A percentile compares a stretch with the other conserved stretches of the same genome.
Conservation (phyloP, 2,113 vertebrate genomes). For the Tachysurus fulvidraco region DNA sequence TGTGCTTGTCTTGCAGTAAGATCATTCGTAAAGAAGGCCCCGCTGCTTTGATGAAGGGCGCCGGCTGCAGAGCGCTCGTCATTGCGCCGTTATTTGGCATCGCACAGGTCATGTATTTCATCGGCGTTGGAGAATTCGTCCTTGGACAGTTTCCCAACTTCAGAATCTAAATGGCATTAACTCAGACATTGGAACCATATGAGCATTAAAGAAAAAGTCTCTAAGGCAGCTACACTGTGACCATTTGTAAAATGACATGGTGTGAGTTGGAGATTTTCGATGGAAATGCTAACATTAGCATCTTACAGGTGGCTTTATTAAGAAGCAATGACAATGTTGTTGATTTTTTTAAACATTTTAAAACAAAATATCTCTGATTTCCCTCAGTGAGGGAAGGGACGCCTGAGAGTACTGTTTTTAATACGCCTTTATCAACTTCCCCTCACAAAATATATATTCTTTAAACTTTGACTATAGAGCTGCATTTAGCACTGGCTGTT, state of each 20-base stretch:
- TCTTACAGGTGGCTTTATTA: conserved; percentile 38
- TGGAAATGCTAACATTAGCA: conserved; percentile 50
- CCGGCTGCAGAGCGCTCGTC: conserved; percentile 77
- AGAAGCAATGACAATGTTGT: conserved; percentile 33
- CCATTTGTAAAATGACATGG: conserved; percentile 15
- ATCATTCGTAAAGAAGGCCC: conserved; percentile 79
- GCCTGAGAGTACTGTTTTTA: not conserved
- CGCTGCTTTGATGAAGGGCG: conserved; percentile 76
- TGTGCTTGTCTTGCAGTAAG: conserved; percentile 65
- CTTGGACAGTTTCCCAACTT: conserved; percentile 70
- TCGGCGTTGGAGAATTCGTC: conserved; percentile 78
- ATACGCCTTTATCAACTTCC: not conserved
- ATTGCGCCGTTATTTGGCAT: conserved; percentile 84
- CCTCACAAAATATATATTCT: not conserved
- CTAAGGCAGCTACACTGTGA: conserved; percentile 52
- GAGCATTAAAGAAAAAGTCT: conserved; percentile 25
- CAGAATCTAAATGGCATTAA: conserved; percentile 68
- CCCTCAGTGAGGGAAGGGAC: conserved; percentile 49
- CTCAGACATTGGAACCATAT: conserved; percentile 40
- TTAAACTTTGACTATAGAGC: not conserved
- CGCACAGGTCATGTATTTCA: conserved; percentile 79
- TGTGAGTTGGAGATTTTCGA: conserved; percentile 1
- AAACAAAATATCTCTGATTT: conserved; percentile 43
- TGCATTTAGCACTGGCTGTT: no score
- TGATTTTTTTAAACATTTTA: conserved; percentile 14